Conservation (phyloP, 1,140 invertebrate species). For the Zophobas atratus region DNA sequence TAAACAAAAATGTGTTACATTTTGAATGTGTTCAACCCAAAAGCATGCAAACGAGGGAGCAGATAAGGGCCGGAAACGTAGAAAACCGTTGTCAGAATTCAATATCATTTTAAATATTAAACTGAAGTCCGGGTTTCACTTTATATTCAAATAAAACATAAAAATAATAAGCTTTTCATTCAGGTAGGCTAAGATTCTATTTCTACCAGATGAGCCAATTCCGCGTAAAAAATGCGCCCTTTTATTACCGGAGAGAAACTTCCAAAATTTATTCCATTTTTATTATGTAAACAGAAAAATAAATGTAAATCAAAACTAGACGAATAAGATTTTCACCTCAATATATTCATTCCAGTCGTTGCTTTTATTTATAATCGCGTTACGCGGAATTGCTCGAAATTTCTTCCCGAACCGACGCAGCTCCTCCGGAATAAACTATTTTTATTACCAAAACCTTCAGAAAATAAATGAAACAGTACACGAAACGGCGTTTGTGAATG, state of each 20-base stretch:
- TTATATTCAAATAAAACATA: slow-evolving; percentile 8
- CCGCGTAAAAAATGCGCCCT: not conserved
- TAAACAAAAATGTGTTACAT: slow-evolving; percentile 23
- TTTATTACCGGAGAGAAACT: slow-evolving; percentile 8
- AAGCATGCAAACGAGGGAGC: not conserved
- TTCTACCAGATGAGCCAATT: slow-evolving; percentile 40
- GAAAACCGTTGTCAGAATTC: slow-evolving; percentile 20
- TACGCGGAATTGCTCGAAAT: no score
- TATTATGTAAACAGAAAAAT: slow-evolving; percentile 32
- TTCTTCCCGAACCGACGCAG: not conserved
- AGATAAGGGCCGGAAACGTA: slow-evolving; percentile 1
- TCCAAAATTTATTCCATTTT: slow-evolving; percentile 25
- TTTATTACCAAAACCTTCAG: slow-evolving; percentile 15
- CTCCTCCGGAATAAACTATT: slow-evolving; percentile 28
- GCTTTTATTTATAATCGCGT: not conserved
- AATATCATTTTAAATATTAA: slow-evolving; percentile 36
- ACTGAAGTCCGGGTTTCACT: slow-evolving; percentile 12
- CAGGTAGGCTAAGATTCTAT: slow-evolving; percentile 36
- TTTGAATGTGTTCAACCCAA: not conserved
- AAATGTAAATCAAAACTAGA: slow-evolving; percentile 30
- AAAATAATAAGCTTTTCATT: slow-evolving; percentile 25
- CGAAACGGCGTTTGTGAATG: slow-evolving; percentile 31
- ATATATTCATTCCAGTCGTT: not conserved
- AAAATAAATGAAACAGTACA: slow-evolving; percentile 40
- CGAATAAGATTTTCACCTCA: slow-evolving; percentile 5